Base-by-base conservation (phyloP, 2,888 invertebrate genomes). In the Hoplodrina ambigua region DNA sequence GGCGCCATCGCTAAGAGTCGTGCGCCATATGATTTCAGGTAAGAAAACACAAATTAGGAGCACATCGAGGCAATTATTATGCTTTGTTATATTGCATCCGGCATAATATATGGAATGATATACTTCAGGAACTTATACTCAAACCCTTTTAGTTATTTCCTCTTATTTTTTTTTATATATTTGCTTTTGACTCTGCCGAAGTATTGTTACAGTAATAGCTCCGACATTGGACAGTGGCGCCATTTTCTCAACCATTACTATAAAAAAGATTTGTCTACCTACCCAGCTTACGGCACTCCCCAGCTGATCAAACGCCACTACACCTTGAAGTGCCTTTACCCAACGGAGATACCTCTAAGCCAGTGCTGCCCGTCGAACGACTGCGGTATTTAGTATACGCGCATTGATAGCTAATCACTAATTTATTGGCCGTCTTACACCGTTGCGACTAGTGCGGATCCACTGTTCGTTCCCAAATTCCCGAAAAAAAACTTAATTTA, bases 371-470 rank as follows among this genome's bases (percentile, higher is more conserved):
- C 50, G 72, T 4, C 46, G n/a, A 52, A n/a, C 73, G 74, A 52
- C 59, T 56, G 75, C 63, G 75, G 75, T 75, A 79, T 60, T 75
- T 59, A 75, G 57, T 68, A 63, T 54, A 65, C 46, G 59, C 72
- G 60, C 72, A 49, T 72, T 56, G 78, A 56, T 78, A 70, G 70
- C 41, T 72, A 52, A 41, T 59, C 72, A 78, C 52, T 60, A 55
- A 56, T 19, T 59, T 17, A 17, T 17, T 46, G 15, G 11, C 46
- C 6, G 46, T 46, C 46, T 2, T 17, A 46, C 46, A 46, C 46
- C 46, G 17, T 46, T 46, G 41, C 41, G 33, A 33, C 2, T 0
- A 33, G 25, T 2, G 25, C 25, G 25, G 25, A 25, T 25, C 25
- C 25, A 25, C 25, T 2, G 25, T 25, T 25, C 25, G 25, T 25